Conservation (phyloP, 1,140 invertebrate genomes). For the Drosophila watanabei region DNA sequence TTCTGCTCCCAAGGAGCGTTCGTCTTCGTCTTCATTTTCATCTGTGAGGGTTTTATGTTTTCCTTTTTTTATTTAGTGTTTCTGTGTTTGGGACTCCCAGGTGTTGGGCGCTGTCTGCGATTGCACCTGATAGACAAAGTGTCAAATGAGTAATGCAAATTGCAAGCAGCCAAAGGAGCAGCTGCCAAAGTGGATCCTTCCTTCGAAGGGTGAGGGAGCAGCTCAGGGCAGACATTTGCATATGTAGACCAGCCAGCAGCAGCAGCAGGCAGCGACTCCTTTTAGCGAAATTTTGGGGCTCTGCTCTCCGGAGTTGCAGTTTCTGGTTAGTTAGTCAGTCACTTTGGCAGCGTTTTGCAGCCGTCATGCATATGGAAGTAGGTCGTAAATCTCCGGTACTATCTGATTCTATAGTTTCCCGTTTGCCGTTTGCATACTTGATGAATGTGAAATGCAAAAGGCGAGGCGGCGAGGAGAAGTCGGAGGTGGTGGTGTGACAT, state of each 20-base stretch:
- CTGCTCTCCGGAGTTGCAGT: slow-evolving; percentile 16
- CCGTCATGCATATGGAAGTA: slow-evolving; percentile 82
- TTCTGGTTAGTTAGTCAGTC: slow-evolving; percentile 74
- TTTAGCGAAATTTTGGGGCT: slow-evolving; percentile 9
- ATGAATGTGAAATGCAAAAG: slow-evolving; percentile 37
- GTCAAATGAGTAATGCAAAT: slow-evolving; percentile 83
- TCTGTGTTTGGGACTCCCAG: slow-evolving; percentile 14
- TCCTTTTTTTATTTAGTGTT: slow-evolving; percentile 2
- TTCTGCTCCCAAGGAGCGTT: slow-evolving; percentile 34
- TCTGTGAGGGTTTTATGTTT: background rate
- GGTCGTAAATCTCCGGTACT: slow-evolving; percentile 74
- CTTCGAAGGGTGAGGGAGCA: slow-evolving; percentile 11
- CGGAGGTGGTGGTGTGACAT: background rate
- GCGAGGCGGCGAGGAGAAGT: background rate
- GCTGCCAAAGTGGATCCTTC: slow-evolving; percentile 33
- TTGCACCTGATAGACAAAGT: slow-evolving; percentile 72
- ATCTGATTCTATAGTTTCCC: slow-evolving; percentile 46
- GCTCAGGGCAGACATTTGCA: slow-evolving; percentile 40
- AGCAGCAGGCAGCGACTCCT: background rate
- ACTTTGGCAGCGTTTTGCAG: slow-evolving; percentile 63
- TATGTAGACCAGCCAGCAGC: slow-evolving; percentile 19
- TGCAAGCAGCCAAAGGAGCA: slow-evolving; percentile 41
- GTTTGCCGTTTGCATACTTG: slow-evolving; percentile 69
- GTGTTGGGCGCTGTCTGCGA: slow-evolving; percentile 42
- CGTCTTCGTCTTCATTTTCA: slow-evolving; percentile 55